Conservation (phyloP, 2,113 vertebrate species). For the Acinonyx jubatus region DNA sequence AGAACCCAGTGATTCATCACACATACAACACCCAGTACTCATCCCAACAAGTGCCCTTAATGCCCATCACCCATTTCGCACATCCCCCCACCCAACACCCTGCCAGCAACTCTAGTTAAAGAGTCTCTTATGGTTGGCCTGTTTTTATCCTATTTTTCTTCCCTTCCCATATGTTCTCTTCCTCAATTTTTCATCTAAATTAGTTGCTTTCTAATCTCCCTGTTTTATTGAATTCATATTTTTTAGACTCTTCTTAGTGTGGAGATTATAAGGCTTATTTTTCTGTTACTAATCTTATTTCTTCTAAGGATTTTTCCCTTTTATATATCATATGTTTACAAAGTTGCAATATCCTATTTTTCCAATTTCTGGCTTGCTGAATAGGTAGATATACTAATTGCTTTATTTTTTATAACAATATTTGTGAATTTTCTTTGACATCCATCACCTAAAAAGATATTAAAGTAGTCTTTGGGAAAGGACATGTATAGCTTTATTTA, state of each 20-base stretch:
- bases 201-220: neutral
- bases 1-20: too few relatives aligned
- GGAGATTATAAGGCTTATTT: neutral
- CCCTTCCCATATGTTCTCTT: too few relatives aligned
- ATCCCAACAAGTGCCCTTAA: too few relatives aligned
- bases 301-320: neutral
- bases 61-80: too few relatives aligned
- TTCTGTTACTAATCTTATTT: neutral
- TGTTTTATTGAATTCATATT: neutral
- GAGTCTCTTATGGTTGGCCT: too few relatives aligned
- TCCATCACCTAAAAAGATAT: neutral
- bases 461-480: neutral
- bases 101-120: too few relatives aligned
- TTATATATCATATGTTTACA: neutral
- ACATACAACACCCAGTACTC: too few relatives aligned
- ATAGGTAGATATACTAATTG: neutral
- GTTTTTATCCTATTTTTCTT: too few relatives aligned
- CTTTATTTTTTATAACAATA: neutral
- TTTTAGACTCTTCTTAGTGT: neutral
- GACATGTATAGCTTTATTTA: neutral
- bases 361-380: neutral
- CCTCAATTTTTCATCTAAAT: neutral
- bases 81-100: too few relatives aligned
- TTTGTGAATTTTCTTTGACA: neutral
- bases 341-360: neutral